These are phyloP conservation scores for Phymatocera aterrima DNA, from an alignment of 2,888 invertebrate genomes.

Conservation along the genomic window DNA sequence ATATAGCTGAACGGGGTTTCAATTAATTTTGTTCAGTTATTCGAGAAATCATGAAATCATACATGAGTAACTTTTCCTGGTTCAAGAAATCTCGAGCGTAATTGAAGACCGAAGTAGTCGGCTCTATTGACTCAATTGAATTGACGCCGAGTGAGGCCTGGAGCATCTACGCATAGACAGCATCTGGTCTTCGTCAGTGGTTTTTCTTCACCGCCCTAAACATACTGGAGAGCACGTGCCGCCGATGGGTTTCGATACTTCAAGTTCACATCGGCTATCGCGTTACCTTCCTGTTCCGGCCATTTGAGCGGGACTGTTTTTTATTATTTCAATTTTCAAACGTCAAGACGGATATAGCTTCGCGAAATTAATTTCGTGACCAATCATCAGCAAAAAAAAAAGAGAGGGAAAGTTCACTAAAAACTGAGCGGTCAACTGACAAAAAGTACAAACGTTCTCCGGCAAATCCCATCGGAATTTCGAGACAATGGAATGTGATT, in stretches of 20 bases:
- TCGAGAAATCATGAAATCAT: too few species aligned
- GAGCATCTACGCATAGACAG: conserved; percentile 19
- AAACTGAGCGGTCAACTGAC: too few species aligned
- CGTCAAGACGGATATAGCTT: not conserved
- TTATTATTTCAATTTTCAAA: not conserved
- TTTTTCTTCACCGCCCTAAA: conserved; percentile 6
- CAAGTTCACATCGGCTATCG: conserved; percentile 15
- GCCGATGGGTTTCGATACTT: conserved; percentile 1
- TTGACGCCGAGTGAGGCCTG: not conserved
- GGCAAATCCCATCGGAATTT: not conserved
- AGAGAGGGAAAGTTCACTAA: not conserved
- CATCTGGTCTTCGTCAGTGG: conserved; percentile 34
- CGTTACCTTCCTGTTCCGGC: conserved; percentile 36
- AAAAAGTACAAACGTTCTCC: not conserved
- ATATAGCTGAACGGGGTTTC: too few species aligned
- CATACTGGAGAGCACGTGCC: conserved; percentile 14
- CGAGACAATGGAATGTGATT: not conserved
- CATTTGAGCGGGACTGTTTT: not conserved
- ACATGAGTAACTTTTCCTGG: not conserved
- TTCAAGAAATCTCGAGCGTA: not conserved
- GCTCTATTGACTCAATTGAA: not conserved
- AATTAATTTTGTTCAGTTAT: too few species aligned
- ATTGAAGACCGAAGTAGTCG: not conserved
- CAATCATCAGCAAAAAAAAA: not conserved
- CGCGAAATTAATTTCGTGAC: not conserved